phyloP scores from a whole-genome alignment of 2,888 invertebrate species.

The Habrosyne pyritoides region DNA sequence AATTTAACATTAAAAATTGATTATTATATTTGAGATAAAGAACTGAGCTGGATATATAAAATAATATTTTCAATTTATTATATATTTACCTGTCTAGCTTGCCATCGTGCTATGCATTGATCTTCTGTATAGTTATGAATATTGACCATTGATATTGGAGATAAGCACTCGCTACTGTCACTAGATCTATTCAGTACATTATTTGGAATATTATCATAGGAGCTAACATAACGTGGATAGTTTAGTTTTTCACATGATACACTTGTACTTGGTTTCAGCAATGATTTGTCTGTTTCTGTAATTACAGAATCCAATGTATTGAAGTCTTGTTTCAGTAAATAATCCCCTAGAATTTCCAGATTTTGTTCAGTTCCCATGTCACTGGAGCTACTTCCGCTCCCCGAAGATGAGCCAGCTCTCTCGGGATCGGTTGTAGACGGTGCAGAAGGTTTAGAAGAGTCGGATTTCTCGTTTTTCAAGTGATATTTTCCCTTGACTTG shows the following conservation, averaged over 20 bases:
- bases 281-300: conserved; percentile 49
- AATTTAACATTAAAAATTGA: too few species aligned
- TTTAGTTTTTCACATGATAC: conserved; percentile 46
- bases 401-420: conserved; percentile 40
- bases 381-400: conserved; percentile 40
- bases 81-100: conserved; percentile 82
- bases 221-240: conserved; percentile 64
- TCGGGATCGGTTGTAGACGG: conserved; percentile 32
- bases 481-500: conserved; percentile 87
- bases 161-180: conserved; percentile 30
- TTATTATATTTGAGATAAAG: too few species aligned
- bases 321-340: conserved; percentile 66
- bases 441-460: conserved; percentile 30
- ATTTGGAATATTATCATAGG: conserved; percentile 42
- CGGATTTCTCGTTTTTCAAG: conserved; percentile 72
- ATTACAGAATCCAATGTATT: conserved; percentile 60
- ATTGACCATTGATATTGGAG: conserved; percentile 50
- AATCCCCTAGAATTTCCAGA: conserved; percentile 66
- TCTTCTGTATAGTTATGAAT: conserved; percentile 60
- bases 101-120: conserved; percentile 83
- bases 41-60: not conserved
- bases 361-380: conserved; percentile 62
- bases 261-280: conserved; percentile 50
- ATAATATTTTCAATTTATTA: conserved; percentile 6
- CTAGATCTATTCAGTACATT: conserved; percentile 29